Conservation (phyloP, 2,888 invertebrate genomes). For the Pammene aurita region DNA sequence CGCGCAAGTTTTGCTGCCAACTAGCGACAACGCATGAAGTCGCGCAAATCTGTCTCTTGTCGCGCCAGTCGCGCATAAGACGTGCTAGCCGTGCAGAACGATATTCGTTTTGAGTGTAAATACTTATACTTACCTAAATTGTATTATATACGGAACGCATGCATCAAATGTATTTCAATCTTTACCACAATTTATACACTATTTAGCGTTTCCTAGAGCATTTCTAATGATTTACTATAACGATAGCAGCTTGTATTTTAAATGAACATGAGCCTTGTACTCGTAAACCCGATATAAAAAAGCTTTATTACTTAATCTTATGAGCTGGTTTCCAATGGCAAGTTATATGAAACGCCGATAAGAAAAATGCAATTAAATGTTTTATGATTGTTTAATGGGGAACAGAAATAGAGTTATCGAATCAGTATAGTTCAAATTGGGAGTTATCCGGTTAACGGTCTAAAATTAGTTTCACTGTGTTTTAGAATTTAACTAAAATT, state of each 20-base stretch:
- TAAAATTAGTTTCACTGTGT: conserved; percentile 4
- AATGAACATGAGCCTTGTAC: conserved; percentile 18
- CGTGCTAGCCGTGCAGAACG: no score
- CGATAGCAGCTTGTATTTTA: conserved; percentile 39
- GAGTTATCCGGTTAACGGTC: conserved; percentile 4
- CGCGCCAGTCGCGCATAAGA: no score
- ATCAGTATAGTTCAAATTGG: conserved; percentile 17
- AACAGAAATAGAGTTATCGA: conserved; percentile 32
- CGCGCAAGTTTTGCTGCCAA: no score
- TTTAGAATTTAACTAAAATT: no score
- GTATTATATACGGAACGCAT: conserved; percentile 8
- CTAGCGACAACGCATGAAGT: no score
- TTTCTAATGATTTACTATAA: conserved; percentile 47
- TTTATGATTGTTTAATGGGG: conserved; percentile 38
- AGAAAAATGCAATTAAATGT: conserved; percentile 39
- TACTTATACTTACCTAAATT: not conserved
- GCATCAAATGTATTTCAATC: not conserved
- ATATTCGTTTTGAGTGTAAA: no score
- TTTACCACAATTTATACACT: conserved; percentile 34
- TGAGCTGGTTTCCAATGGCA: not conserved
- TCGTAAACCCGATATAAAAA: not conserved
- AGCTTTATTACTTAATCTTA: not conserved
- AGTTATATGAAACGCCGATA: conserved; percentile 26
- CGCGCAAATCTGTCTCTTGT: no score
- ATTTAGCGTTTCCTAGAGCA: conserved; percentile 44